Base-by-base conservation (phyloP, 2,888 invertebrate species). In the Ichneumon xanthorius region DNA sequence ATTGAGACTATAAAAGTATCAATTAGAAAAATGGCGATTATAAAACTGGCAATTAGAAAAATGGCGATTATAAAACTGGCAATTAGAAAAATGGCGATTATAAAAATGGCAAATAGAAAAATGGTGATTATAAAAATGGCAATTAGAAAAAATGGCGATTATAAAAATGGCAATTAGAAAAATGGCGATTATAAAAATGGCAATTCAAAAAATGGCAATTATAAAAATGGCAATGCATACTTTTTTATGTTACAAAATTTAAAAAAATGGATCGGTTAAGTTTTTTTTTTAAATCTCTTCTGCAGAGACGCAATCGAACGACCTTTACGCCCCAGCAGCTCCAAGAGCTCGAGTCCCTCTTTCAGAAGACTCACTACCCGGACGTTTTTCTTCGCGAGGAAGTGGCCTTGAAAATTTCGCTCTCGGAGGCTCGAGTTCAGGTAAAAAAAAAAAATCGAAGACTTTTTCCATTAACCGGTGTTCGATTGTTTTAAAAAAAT, bases 321-420 rank as follows among this genome's bases (percentile, higher is more conserved):
- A 99, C 98, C 0, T 99, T 99, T 93, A 98, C 98, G 40, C 98
- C 98, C 0, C 98, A 98, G 93, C 99, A 99, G 94, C 95, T 99
- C 70, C 97, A 98, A 92, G 98, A 98, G 92, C 94, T 99, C 91
- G 99, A 99, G 93, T 97, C 98, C 0, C 95, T 99, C 30, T 99
- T 99, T 94, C 98, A 98, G 94, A 98, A 98, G 94, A 99, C 98
- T 0, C 98, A 98, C 92, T 99, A 99, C 93, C 99, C 98, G 6
- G 98, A 98, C 92, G 98, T 98, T 30, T 96, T 96, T 90, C 94
- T 97, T 80, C 96, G 98, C 89, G 99, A 99, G 94, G 98, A 98
- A 94, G 98, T 98, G 9, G 99, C 99, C 0, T 94, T 98, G 83
- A 95, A 98, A 93, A 98, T 98, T 90, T 98, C 97, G 92, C 95